These are phyloP conservation scores for Phaethon lepturus DNA, from an alignment of 2,113 vertebrate species.

Conservation along the genomic window DNA sequence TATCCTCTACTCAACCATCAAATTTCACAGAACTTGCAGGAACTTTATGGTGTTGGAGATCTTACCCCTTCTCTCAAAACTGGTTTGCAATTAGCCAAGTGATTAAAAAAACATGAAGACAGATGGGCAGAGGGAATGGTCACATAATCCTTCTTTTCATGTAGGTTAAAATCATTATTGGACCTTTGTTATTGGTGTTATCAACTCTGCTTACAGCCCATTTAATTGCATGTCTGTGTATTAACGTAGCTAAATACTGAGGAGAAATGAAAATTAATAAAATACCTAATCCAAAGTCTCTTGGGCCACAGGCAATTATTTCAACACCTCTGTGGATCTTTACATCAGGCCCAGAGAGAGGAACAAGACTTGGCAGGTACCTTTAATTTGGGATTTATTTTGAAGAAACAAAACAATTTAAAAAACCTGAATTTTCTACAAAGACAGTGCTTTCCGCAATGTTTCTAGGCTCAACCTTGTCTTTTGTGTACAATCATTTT, in stretches of 20 bases:
- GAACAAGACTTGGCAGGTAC: neutral
- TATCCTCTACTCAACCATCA: neutral
- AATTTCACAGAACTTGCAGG: neutral
- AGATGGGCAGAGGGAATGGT: neutral
- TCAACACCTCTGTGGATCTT: neutral
- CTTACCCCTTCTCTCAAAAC: neutral
- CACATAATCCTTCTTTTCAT: neutral
- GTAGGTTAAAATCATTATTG: neutral
- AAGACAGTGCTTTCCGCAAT: neutral
- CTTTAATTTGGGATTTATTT: neutral
- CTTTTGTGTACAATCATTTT: neutral
- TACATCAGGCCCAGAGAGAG: neutral
- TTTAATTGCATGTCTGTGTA: neutral
- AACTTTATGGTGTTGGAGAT: neutral
- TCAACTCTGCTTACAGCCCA: neutral
- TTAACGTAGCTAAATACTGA: neutral
- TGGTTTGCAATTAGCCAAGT: neutral
- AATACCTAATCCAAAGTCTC: neutral
- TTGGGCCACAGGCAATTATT: neutral
- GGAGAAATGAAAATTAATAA: neutral
- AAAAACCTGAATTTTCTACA: neutral
- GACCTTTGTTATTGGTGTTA: neutral
- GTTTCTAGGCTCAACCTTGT: neutral
- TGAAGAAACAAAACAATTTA: neutral
- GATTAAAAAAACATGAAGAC: neutral